Percentiles rank a stretch among this genome's conserved stretches.
phyloP scores from a whole-genome alignment of 1,140 invertebrate species.

The Drosophila sturtevanti region DNA sequence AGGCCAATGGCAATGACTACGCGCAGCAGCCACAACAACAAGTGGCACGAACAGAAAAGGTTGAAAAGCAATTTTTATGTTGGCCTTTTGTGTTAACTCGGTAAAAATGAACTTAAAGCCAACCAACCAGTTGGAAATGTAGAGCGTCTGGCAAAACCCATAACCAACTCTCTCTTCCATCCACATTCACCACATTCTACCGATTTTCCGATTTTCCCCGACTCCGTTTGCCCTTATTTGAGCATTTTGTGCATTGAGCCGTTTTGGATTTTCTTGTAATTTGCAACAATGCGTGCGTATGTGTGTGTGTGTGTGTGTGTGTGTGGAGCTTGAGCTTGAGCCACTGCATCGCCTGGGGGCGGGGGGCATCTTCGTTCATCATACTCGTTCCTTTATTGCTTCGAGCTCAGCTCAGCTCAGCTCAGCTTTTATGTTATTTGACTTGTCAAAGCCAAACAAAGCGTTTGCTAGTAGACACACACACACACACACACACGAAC shows the following conservation, averaged over 20 bases:
- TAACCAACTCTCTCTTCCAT: constrained; percentile 42
- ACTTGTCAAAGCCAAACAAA: constrained; percentile 72
- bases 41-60: constrained; percentile 20
- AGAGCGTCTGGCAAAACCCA: constrained; percentile 57
- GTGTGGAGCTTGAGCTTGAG: constrained; percentile 15
- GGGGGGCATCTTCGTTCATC: background rate
- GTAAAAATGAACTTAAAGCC: constrained; percentile 70
- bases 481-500: constrained; percentile 1
- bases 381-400: constrained; percentile 21
- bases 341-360: constrained; percentile 36
- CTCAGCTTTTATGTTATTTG: constrained; percentile 61
- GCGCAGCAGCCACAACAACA: constrained; percentile 1
- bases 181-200: background rate
- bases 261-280: constrained; percentile 68
- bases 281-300: constrained; percentile 66
- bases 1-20: constrained; percentile 51
- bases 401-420: constrained; percentile 5
- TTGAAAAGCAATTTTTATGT: constrained; percentile 61
- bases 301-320: background rate
- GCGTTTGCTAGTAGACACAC: constrained; percentile 33
- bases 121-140: constrained; percentile 70
- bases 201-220: too few relatives aligned
- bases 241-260: constrained; percentile 64
- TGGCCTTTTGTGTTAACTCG: constrained; percentile 41
- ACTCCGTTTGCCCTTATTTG: too few relatives aligned